These are phyloP conservation scores for Ficedula albicollis DNA, from an alignment of 2,797 vertebrate species.

Conservation along the genomic window DNA sequence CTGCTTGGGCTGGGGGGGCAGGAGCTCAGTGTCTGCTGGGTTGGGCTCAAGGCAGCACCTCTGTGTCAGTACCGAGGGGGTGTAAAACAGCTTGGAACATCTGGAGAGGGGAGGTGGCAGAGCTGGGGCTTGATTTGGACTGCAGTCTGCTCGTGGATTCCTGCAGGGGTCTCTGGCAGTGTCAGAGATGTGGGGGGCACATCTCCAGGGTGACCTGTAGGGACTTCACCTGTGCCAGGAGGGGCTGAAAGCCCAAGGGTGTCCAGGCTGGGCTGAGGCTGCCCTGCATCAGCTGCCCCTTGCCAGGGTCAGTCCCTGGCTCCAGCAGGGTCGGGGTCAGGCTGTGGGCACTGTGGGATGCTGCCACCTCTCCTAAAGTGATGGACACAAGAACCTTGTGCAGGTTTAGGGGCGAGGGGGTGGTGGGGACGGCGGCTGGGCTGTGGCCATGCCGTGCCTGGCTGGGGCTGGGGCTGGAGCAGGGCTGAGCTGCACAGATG, in stretches of 20 bases:
- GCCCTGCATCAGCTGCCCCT: neutral
- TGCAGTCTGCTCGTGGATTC: neutral
- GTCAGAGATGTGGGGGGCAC: fast-evolving
- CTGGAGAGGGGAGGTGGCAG: neutral
- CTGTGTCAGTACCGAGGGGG: fast-evolving
- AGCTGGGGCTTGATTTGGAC: neutral
- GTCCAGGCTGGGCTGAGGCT: neutral
- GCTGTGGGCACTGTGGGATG: neutral
- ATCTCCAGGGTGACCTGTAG: neutral
- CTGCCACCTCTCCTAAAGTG: neutral
- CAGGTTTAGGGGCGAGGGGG: neutral
- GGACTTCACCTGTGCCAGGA: neutral
- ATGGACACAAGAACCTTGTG: neutral
- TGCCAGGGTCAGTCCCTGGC: fast-evolving
- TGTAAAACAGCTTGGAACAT: neutral
- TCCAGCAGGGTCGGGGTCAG: fast-evolving
- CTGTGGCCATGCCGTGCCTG: neutral
- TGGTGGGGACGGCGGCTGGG: neutral
- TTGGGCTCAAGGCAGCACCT: neutral
- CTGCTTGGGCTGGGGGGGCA: neutral
- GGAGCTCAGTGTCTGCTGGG: neutral
- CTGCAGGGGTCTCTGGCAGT: neutral
- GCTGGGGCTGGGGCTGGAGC: conserved; percentile 18
- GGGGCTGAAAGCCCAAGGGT: neutral
- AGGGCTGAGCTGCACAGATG: conserved; percentile 51